Conservation (phyloP, 2,113 vertebrate genomes). For the Pluvialis apricaria region DNA sequence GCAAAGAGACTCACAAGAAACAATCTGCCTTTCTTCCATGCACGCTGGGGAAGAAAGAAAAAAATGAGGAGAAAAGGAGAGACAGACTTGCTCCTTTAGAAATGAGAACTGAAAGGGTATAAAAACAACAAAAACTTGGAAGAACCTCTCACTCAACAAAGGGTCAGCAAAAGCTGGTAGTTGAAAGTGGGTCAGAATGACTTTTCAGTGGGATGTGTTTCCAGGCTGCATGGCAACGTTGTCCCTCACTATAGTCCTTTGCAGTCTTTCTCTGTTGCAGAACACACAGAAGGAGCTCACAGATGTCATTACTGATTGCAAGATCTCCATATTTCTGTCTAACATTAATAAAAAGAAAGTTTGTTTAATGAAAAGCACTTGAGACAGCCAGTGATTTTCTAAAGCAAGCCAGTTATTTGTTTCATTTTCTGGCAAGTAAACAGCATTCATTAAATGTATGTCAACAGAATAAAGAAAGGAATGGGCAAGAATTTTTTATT, state of each 20-base stretch:
- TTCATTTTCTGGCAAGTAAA: background rate
- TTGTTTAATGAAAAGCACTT: background rate
- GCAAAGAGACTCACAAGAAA: background rate
- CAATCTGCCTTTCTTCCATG: background rate
- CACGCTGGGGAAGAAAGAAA: background rate
- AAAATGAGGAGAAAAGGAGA: background rate
- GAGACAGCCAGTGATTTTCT: background rate
- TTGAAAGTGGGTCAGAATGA: background rate
- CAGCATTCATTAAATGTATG: background rate
- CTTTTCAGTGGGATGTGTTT: background rate
- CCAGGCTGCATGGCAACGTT: background rate
- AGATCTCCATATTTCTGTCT: background rate
- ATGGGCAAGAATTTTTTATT: background rate
- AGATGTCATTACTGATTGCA: background rate
- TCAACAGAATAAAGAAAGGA: background rate
- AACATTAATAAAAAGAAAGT: background rate
- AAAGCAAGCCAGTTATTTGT: background rate
- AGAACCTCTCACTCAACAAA: background rate
- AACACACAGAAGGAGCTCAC: background rate
- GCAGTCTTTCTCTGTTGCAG: background rate
- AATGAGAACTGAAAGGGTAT: background rate
- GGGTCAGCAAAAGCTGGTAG: background rate
- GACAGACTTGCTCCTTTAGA: slow-evolving; percentile 1
- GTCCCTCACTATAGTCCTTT: background rate
- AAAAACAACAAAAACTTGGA: background rate